phyloP scores from a whole-genome alignment of 2,888 invertebrate genomes.

The Electrophaes corylata region DNA sequence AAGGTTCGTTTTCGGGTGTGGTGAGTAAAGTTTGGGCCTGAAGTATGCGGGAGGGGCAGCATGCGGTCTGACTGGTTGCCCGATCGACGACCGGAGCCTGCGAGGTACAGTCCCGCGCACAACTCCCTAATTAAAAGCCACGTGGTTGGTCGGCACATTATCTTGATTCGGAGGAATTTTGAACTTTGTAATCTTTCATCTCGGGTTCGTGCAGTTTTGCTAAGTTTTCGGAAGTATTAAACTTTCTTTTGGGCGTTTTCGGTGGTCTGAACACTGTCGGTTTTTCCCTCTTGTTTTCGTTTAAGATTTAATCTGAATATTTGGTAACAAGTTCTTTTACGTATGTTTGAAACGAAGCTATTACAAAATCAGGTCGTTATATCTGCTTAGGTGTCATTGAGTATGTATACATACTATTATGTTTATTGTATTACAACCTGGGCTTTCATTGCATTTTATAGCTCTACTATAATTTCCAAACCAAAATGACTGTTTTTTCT shows the following conservation, averaged over 20 bases:
- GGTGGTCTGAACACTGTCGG: constrained; percentile 4
- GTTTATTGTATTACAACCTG: no score
- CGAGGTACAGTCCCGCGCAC: constrained; percentile 63
- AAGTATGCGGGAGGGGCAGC: constrained; percentile 61
- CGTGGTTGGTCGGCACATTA: constrained; percentile 51
- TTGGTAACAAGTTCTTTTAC: neutral
- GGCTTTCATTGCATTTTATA: no score
- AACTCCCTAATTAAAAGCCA: constrained; percentile 63
- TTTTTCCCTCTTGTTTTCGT: neutral
- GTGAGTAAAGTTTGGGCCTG: constrained; percentile 63
- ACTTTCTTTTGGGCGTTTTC: constrained; percentile 24
- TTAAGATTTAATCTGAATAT: neutral
- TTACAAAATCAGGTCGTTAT: neutral
- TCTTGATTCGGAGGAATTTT: constrained; percentile 51
- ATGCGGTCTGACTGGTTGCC: constrained; percentile 80
- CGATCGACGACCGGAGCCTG: constrained; percentile 83
- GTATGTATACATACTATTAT: no score
- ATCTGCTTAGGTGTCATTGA: neutral
- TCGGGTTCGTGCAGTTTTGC: constrained; percentile 20
- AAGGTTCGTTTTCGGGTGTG: constrained; percentile 50
- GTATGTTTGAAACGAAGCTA: neutral
- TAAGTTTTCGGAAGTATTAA: constrained; percentile 29
- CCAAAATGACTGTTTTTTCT: no score
- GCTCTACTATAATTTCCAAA: no score
- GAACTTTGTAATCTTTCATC: constrained; percentile 44